A percentile compares a stretch with the other conserved stretches of the same genome.
Conservation (phyloP, 2,113 vertebrate species). For the Chlamydotis undulata region DNA sequence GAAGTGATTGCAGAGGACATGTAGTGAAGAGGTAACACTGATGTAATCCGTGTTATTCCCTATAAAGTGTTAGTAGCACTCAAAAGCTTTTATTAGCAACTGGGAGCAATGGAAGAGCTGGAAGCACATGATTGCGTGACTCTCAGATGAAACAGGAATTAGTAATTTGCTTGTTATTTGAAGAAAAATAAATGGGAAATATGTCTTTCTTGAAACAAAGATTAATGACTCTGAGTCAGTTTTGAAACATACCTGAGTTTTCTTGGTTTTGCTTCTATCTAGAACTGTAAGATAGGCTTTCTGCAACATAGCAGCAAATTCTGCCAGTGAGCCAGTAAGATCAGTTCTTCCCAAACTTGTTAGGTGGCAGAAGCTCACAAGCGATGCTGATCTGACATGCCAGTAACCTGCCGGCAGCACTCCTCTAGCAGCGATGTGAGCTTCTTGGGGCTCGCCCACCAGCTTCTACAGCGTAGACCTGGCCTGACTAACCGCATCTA, state of each 20-base stretch:
- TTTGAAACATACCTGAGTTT: not conserved
- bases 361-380: slow-evolving; percentile 22
- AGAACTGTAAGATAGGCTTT: not conserved
- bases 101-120: not conserved
- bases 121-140: not conserved
- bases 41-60: not conserved
- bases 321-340: not conserved
- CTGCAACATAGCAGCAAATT: not conserved
- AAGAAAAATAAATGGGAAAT: not conserved
- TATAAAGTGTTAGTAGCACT: not conserved
- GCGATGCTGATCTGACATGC: not conserved
- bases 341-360: slow-evolving; percentile 29
- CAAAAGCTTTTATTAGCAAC: not conserved
- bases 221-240: not conserved
- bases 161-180: not conserved
- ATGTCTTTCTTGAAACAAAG: not conserved
- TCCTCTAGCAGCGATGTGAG: not conserved
- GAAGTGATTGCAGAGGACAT: not conserved
- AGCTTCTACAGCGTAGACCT: not conserved
- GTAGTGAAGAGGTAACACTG: not conserved
- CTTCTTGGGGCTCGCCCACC: not conserved
- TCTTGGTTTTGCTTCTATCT: not conserved
- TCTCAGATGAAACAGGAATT: not conserved
- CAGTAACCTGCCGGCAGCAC: not conserved
- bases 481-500: not conserved